These are phyloP conservation scores for Xenus cinereus DNA, from an alignment of 2,113 vertebrate genomes.

Conservation along the genomic window DNA sequence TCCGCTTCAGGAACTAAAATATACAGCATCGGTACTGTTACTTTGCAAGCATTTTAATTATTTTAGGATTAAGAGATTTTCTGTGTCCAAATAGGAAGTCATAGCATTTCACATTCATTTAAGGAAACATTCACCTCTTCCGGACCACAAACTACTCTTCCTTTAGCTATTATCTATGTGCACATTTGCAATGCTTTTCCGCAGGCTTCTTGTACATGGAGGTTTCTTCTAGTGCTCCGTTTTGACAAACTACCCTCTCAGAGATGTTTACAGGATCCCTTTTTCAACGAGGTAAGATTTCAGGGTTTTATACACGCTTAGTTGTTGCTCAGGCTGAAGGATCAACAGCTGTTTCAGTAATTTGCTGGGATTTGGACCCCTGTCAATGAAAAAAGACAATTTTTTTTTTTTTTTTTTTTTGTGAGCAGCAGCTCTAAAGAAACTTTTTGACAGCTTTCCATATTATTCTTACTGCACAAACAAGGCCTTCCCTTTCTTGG, in stretches of 20 bases:
- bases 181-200: neutral
- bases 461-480: neutral
- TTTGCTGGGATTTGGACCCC: constrained; percentile 95
- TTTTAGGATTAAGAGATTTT: constrained; percentile 23
- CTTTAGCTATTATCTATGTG: neutral
- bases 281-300: constrained; percentile 85
- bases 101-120: constrained; percentile 68
- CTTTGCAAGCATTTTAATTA: neutral
- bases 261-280: constrained; percentile 82
- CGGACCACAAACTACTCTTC: neutral
- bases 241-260: constrained; percentile 40
- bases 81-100: constrained; percentile 39
- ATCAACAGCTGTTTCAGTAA: constrained; percentile 91
- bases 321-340: constrained; percentile 90
- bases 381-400: constrained; percentile 42
- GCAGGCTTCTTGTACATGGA: neutral
- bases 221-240: neutral
- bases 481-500: neutral
- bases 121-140: constrained; percentile 40
- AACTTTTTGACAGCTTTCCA: neutral
- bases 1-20: constrained; percentile 4
- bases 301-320: constrained; percentile 88
- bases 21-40: neutral
- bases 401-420: neutral
- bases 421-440: neutral